phyloP scores from a whole-genome alignment of 2,888 invertebrate species.

The Lacanobia oleracea region DNA sequence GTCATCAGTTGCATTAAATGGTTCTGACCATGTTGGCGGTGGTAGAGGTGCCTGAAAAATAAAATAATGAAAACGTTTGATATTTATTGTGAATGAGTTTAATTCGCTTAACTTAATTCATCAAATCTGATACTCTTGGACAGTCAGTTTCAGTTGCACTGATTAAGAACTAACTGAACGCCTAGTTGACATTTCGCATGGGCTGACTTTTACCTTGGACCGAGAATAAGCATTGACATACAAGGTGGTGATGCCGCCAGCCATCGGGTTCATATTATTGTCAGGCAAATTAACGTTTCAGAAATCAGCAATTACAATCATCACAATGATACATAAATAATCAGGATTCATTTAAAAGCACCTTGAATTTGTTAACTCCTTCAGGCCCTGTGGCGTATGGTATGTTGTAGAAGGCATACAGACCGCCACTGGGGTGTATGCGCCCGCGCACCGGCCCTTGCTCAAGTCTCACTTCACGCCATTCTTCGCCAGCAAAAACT shows the following conservation, averaged over 20 bases:
- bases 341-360: constrained; percentile 14
- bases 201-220: too few relatives aligned
- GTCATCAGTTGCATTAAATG: constrained; percentile 68
- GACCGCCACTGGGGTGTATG: constrained; percentile 60
- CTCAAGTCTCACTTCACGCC: constrained; percentile 60
- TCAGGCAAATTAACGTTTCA: not conserved
- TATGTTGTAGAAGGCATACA: constrained; percentile 73
- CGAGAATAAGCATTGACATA: too few relatives aligned
- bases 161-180: too few relatives aligned
- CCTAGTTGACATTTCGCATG: too few relatives aligned
- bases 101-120: too few relatives aligned
- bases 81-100: not conserved
- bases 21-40: constrained; percentile 68
- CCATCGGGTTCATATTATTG: not conserved
- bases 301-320: not conserved
- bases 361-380: constrained; percentile 66
- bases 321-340: not conserved
- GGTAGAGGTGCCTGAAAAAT: constrained; percentile 72
- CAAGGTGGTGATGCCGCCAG: too few relatives aligned
- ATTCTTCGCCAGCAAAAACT: constrained; percentile 33
- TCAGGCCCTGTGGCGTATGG: constrained; percentile 75
- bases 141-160: too few relatives aligned
- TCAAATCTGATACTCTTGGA: too few relatives aligned
- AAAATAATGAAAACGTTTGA: constrained; percentile 11
- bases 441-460: constrained; percentile 73